Conservation (phyloP, 1,140 invertebrate species). For the Heliconius hermathena region DNA sequence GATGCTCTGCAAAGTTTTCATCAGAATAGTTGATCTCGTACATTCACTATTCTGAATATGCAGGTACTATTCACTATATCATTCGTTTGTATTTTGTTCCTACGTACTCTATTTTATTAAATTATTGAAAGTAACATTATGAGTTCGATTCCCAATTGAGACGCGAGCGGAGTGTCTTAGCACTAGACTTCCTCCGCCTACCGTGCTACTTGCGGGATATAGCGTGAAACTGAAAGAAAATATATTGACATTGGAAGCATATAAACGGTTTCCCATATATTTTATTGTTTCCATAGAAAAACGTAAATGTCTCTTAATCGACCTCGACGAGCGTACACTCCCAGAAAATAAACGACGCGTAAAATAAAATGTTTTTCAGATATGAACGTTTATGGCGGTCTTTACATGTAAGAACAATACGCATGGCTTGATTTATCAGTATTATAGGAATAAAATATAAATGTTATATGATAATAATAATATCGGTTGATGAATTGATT, state of each 20-base stretch:
- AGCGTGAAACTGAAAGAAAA: neutral
- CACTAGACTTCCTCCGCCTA: too few relatives aligned
- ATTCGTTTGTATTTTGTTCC: too few relatives aligned
- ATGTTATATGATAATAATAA: neutral
- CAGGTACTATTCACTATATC: neutral
- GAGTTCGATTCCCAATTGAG: too few relatives aligned
- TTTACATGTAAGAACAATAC: slow-evolving; percentile 8
- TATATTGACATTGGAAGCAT: neutral
- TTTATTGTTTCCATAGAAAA: neutral
- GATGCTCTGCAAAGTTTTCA: neutral
- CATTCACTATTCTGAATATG: neutral
- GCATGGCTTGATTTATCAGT: neutral
- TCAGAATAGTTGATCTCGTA: slow-evolving; percentile 1
- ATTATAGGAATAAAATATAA: neutral
- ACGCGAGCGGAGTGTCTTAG: too few relatives aligned
- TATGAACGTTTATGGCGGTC: neutral
- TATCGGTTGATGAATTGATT: neutral
- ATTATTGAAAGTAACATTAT: too few relatives aligned
- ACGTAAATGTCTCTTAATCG: slow-evolving; percentile 4
- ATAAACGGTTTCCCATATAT: neutral
- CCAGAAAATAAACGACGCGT: slow-evolving; percentile 3
- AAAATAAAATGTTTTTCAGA: slow-evolving; percentile 8
- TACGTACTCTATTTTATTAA: too few relatives aligned
- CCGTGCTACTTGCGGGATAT: too few relatives aligned
- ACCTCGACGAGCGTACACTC: slow-evolving; percentile 1